Base-by-base conservation (phyloP, 2,888 invertebrate species). In the Catonia carolina region DNA sequence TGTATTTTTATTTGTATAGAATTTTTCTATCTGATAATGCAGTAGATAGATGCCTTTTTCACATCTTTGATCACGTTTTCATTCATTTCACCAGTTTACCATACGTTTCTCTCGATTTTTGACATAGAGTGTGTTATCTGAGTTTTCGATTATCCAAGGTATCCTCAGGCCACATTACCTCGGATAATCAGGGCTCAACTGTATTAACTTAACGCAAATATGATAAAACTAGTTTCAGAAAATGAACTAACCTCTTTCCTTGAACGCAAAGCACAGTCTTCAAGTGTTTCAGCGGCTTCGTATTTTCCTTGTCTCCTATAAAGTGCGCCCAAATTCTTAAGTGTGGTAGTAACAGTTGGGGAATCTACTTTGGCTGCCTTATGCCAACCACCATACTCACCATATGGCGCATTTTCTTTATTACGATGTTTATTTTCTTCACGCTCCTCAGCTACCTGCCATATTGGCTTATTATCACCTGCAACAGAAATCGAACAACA, bases 351-450 rank as follows among this genome's bases (percentile, higher is more conserved):
- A 36, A 97, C 95, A 0, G 96, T 96, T 0, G 96, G 95, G 1
- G 93, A 93, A 73, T 97, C 97, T 62, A 96, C 95, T 80, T 96
- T 97, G 49, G 96, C 95, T 53, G 96, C 95, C 75, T 96, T 97
- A 72, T 97, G 96, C 96, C 96, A 97, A 18, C 93, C 94, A 14
- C 93, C 93, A 69, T 92, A 92, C 68, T 89, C 89, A 4, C 91
- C 91, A 66, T 92, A 92, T 0, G 93, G 93, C 18, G 88, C 86
- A 70, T 90, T 90, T 70, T 89, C 91, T 69, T 87, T 84, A 74
- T 89, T 89, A 69, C 87, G 79, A 67, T 82, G 83, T 74, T 98
- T 98, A 74, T 94, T 95, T 73, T 96, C 97, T 73, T 99, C 98
- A 3, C 97, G 81, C 70, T 99, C 98, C 74, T 99, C 99, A 0